Conservation (phyloP, 2,113 vertebrate genomes). For the Phoxinus phoxinus region DNA sequence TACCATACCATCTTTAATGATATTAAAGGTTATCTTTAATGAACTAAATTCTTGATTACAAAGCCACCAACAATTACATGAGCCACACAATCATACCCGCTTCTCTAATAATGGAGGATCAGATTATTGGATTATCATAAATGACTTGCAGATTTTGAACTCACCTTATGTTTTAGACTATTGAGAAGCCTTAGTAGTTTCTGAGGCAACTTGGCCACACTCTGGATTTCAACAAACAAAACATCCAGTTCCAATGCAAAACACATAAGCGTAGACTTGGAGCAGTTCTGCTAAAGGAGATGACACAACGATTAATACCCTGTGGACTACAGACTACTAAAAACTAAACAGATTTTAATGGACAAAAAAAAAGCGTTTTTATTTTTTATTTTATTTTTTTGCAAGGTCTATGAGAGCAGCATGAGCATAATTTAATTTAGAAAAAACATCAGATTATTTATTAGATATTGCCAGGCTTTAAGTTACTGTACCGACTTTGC, state of each 20-base stretch:
- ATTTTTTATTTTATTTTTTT: too few relatives aligned
- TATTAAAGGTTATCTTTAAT: neutral
- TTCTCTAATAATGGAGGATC: neutral
- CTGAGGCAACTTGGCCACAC: too few relatives aligned
- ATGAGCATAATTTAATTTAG: neutral
- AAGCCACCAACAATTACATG: neutral
- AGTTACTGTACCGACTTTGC: neutral
- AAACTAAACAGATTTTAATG: too few relatives aligned
- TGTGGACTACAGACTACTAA: too few relatives aligned
- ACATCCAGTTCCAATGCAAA: conserved; percentile 54
- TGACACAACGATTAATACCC: neutral
- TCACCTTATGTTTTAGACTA: conserved; percentile 18
- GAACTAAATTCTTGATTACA: neutral
- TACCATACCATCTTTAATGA: too few relatives aligned
- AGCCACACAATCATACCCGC: neutral
- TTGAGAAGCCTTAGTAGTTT: conserved; percentile 27
- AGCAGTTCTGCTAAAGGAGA: conserved; percentile 63
- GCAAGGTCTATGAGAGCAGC: neutral
- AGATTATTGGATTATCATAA: neutral
- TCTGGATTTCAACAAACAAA: conserved; percentile 45
- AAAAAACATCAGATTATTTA: neutral
- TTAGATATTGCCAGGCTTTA: neutral
- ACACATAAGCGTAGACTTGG: conserved; percentile 54
- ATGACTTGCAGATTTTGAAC: conserved; percentile 1
- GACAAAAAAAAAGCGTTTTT: too few relatives aligned